Conservation (phyloP, 2,888 invertebrate genomes). For the Drosophila eohydei region DNA sequence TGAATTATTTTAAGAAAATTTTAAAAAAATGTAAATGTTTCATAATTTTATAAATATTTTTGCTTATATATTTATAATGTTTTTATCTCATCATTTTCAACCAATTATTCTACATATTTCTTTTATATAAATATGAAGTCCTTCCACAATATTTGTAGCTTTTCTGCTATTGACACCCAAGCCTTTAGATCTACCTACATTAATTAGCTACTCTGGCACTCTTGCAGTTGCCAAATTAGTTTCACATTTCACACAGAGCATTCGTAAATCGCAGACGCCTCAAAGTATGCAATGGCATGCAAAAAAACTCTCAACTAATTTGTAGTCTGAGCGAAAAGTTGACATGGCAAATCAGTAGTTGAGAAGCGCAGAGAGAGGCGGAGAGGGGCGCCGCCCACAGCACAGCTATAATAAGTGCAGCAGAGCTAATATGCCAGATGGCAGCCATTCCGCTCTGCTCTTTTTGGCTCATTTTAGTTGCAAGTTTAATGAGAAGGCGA, state of each 20-base stretch:
- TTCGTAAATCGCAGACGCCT: slow-evolving; percentile 1
- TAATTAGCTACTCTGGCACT: background rate
- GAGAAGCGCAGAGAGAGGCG: background rate
- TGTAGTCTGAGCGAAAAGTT: slow-evolving; percentile 37
- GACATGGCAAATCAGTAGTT: slow-evolving; percentile 25
- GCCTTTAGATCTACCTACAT: background rate
- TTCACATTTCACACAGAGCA: background rate
- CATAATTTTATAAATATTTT: no score
- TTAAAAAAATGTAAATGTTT: no score
- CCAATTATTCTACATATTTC: background rate
- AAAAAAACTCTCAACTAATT: slow-evolving; percentile 33
- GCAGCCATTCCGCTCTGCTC: background rate
- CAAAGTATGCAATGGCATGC: slow-evolving; percentile 3
- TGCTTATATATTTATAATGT: no score
- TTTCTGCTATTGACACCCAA: no score
- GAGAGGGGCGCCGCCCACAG: background rate
- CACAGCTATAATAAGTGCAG: slow-evolving; percentile 4
- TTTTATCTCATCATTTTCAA: no score
- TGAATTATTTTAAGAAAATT: no score
- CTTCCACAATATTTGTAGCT: background rate
- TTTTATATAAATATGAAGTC: background rate
- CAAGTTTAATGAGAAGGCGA: slow-evolving; percentile 62
- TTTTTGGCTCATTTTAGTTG: slow-evolving; percentile 50
- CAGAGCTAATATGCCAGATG: slow-evolving; percentile 42
- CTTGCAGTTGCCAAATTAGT: background rate